Evolutionary conservation across 1,140 invertebrate genomes (phyloP), one percentile per base, ranked within the genome.

Genomic region (Drosophila oshimai): DNA sequence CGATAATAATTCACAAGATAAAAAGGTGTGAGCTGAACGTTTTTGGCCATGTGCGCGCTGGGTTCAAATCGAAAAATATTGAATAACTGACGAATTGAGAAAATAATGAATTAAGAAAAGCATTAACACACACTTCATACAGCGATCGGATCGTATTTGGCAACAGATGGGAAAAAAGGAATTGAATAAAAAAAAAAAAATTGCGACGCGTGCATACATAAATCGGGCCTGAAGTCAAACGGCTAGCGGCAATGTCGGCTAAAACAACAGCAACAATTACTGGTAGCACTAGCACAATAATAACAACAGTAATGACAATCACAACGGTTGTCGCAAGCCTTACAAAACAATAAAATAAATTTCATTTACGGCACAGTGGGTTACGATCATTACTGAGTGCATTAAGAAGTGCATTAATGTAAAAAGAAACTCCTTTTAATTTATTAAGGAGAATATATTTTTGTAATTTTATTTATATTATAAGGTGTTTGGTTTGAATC

Each of bases 141-240:
- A 80, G 60, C 62, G 60, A 65, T 65, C 55, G 75, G 20, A 15
- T 44, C 64, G 57, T 88, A 65, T 55, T 69, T 44, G 72, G 70
- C 58, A 53, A 81, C 72, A 53, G 54, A 47, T 26, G 17, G 13
- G 34, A 53, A 77, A 64, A 36, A 78, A 62, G 70, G 51, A 75
- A 75, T 75, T 86, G 80, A 80, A 84, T 84, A 86, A 86, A 86
- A 80, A 86, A 86, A 80, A 86, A 75, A 75, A 79, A 72, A 49
- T 60, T 55, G 36, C 55, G 39, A 68, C 75, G 74, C 69, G 81
- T 86, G 80, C 74, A 86, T 73, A 73, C 60, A 80, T 83, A 67
- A 64, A 62, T 77, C 44, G 72, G 41, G 41, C 31, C 22, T 31
- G 42, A 64, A 83, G 61, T 55, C 50, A 62, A 31, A n/a, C 28